These are phyloP conservation scores for Orientallactaga sibirica DNA, from an alignment of 2,797 vertebrate species.

Conservation along the genomic window DNA sequence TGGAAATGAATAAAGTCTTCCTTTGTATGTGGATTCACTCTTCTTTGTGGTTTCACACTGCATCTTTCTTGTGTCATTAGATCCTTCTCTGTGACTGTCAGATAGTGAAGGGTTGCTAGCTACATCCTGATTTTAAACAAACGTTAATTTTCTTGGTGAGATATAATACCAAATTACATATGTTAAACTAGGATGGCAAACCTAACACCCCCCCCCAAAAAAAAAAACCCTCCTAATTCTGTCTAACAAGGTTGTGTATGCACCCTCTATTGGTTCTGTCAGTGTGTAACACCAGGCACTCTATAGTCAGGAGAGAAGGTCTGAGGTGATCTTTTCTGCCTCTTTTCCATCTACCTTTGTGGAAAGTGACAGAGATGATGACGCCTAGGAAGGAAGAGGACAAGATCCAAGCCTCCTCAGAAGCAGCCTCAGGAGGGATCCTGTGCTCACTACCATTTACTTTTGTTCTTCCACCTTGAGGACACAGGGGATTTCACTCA, in stretches of 20 bases:
- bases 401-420: slow-evolving; percentile 47
- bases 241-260: not conserved
- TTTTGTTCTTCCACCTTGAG: slow-evolving; percentile 48
- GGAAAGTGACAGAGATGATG: slow-evolving; percentile 44
- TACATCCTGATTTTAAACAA: slow-evolving; percentile 48
- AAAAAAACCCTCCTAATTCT: not conserved
- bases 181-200: not conserved
- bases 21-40: not conserved
- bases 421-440: slow-evolving; percentile 44
- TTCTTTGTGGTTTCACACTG: not conserved
- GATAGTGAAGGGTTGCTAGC: not conserved
- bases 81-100: not conserved
- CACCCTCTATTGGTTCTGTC: not conserved
- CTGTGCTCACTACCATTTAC: not conserved
- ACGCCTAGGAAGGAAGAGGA: slow-evolving; percentile 21
- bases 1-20: slow-evolving; percentile 34
- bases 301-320: not conserved
- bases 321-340: not conserved
- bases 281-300: not conserved
- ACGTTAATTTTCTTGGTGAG: slow-evolving; percentile 47
- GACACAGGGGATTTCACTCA: slow-evolving; percentile 21
- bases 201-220: not conserved
- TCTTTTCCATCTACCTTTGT: slow-evolving; percentile 50
- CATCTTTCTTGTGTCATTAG: not conserved
- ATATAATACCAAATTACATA: slow-evolving; percentile 46